Evolutionary conservation across 2,113 vertebrate species (phyloP).

Genomic region (Monarcha castaneiventris): DNA sequence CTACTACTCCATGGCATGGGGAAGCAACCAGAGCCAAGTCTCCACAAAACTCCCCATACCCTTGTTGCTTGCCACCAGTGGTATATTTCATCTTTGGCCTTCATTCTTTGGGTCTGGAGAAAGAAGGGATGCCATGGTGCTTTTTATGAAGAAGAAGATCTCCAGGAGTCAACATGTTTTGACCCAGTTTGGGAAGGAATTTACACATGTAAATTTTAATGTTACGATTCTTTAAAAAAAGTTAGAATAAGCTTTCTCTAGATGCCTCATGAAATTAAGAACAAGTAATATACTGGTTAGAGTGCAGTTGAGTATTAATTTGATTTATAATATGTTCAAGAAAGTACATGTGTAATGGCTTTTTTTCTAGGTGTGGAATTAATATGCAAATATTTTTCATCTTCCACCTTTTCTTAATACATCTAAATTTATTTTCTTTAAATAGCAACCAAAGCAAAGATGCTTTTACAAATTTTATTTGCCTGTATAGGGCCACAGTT

Average conservation of each 20-base stretch:
- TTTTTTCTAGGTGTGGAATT: not conserved
- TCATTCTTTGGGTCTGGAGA: not conserved
- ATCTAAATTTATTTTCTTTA: not conserved
- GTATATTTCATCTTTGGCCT: not conserved
- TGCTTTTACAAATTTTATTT: not conserved
- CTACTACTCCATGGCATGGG: too few relatives aligned
- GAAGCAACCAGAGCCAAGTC: not conserved
- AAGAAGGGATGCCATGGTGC: not conserved
- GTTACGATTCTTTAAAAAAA: not conserved
- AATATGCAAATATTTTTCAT: not conserved
- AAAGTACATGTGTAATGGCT: not conserved
- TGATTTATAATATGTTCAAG: not conserved
- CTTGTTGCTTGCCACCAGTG: not conserved
- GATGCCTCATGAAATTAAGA: not conserved
- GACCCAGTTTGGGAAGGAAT: not conserved
- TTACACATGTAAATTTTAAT: not conserved
- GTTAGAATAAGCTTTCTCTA: not conserved
- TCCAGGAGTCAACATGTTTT: not conserved
- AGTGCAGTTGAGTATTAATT: not conserved
- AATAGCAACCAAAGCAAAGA: not conserved
- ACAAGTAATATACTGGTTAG: not conserved
- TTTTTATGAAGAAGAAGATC: not conserved
- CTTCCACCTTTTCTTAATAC: not conserved
- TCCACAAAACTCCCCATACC: rapidly evolving
- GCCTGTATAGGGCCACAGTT: not conserved